Base-by-base conservation (phyloP, 2,888 invertebrate genomes). In the Watsonalla binaria region DNA sequence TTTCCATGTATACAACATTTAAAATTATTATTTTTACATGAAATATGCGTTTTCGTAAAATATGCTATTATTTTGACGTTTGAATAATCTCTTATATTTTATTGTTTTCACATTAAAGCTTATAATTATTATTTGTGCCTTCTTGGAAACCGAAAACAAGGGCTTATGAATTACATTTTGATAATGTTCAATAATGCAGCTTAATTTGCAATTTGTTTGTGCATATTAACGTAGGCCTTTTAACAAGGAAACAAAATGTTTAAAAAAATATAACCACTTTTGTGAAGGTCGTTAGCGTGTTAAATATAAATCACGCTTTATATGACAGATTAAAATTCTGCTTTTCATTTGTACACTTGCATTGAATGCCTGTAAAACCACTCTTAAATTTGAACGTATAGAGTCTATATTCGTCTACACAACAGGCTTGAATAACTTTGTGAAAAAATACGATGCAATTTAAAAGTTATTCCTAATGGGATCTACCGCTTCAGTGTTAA, bases 221-320 rank as follows among this genome's bases (percentile, higher is more conserved):
- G 24, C 24, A 24, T 24, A 24, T 24, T 24, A 24, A 24, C 24
- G 24, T 24, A 24, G 24, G 24, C 24, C 4, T 24, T 24, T 24
- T 24, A 24, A 24, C 24, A 24, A 24, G 51, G 46, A 56, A 57
- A 56, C 51, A 51, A 37, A 51, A 64, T 58, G 58, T 37, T 8
- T 6, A 5, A 4, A 37, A 37, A 37, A 37, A 8, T 57, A 51
- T 60, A 62, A 24, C 62, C 58, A 63, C 59, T 55, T 66, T 57
- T 47, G 45, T 56, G 51, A 62, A 55, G 58, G 46, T 54, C 53
- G 57, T 59, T 66, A 57, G 65, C 63, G 56, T 63, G 65, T 67
- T 58, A 59, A 67, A 62, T 65, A 63, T 67, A 65, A 66, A 61
- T 66, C 66, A 67, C 54, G 54, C 59, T 66, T 65, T 65, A 65